Evolutionary conservation across 2,113 vertebrate genomes (phyloP), one percentile per base, ranked within the genome.

Genomic region (Delphinapterus leucas): DNA sequence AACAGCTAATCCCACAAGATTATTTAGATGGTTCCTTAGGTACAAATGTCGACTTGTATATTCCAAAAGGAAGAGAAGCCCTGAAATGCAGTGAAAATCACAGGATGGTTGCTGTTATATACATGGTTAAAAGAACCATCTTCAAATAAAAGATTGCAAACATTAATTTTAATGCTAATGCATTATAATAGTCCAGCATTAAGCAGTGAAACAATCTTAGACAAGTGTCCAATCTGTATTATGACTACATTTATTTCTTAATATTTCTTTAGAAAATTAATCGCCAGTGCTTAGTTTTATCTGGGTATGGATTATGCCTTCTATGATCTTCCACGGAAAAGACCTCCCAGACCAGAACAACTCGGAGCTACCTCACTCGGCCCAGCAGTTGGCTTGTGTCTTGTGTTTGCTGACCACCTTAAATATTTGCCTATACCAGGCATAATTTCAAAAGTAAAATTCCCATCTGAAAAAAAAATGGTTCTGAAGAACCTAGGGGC

Each of bases 371-470:
- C 70, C 77, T 96, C 25, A 67, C 61, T 83, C 28, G 28, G 68
- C 74, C 70, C 41, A 88, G 67, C 33, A 73, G 26, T 79, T 96
- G 88, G 47, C 88, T 73, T 94, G 44, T 96, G 88, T 44, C 85
- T 77, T 89, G 6, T 84, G 81, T 84, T 95, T 94, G 77, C 67
- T n/a, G 28, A 95, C 31, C 81, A 76, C 41, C 60, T 95, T 95
- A 84, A 93, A 85, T 95, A 92, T 95, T 95, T 95, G 41, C 67
- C 23, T 44, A 85, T 90, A 67, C 73, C 88, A 88, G 63, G 79
- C 77, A 92, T 92, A 81, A 88, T 84, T 93, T 86, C 65, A 89
- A 93, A 93, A 88, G 77, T 80, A 92, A 90, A 97, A 95, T 63
- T 96, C 70, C 95, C 76, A 83, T 88, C 90, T 90, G 73, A 95